Evolutionary conservation across 2,888 invertebrate species (phyloP).

Genomic region (Antitype chi): DNA sequence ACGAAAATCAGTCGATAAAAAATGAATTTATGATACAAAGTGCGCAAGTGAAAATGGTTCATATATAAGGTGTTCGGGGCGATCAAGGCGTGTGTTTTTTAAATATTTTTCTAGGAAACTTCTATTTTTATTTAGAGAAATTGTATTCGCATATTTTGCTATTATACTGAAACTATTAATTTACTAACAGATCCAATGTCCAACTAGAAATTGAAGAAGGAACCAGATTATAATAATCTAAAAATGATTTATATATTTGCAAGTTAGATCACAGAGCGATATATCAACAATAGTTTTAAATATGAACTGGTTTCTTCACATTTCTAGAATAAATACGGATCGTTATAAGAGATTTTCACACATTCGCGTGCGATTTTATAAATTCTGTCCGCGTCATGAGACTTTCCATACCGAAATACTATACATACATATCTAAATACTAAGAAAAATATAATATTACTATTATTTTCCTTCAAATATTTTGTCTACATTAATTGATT

Average conservation of each 20-base stretch:
- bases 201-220: constrained; percentile 52
- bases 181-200: constrained; percentile 67
- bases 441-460: constrained; percentile 82
- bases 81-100: constrained; percentile 78
- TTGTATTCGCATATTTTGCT: constrained; percentile 71
- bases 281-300: constrained; percentile 40
- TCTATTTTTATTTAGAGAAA: constrained; percentile 74
- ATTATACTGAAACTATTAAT: constrained; percentile 78
- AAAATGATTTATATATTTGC: constrained; percentile 50
- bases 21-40: constrained; percentile 68
- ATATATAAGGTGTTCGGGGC: constrained; percentile 74
- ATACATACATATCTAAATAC: constrained; percentile 77
- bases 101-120: constrained; percentile 74
- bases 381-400: constrained; percentile 60
- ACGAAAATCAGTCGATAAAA: constrained; percentile 66
- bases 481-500: constrained; percentile 79
- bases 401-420: constrained; percentile 66
- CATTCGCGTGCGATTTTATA: constrained; percentile 53
- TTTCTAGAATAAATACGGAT: constrained; percentile 54
- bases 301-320: constrained; percentile 52
- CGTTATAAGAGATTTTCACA: constrained; percentile 55
- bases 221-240: constrained; percentile 43
- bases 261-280: constrained; percentile 42
- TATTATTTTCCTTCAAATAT: constrained; percentile 72
- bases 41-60: constrained; percentile 75